Conservation (phyloP, 2,113 vertebrate genomes). For the Baryphthengus martii region DNA sequence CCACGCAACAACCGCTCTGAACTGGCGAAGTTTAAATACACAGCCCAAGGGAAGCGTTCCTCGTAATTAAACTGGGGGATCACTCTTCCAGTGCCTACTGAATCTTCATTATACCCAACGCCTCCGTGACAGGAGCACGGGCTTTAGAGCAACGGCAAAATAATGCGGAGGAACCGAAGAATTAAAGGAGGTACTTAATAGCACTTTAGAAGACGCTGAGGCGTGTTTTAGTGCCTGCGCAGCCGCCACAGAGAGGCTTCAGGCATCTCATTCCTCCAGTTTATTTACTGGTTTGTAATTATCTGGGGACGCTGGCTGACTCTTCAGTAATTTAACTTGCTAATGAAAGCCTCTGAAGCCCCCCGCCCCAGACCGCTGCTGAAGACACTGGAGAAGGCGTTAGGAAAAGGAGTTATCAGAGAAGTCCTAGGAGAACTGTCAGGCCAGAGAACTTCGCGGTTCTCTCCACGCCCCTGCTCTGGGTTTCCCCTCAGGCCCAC, state of each 20-base stretch:
- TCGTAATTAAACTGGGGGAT: neutral
- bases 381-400: neutral
- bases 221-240: neutral
- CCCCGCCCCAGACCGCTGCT: neutral
- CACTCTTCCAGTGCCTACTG: neutral
- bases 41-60: neutral
- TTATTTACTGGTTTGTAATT: neutral
- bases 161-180: neutral
- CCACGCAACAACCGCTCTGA: neutral
- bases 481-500: neutral
- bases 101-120: neutral
- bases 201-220: neutral
- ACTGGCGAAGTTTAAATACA: fast-evolving
- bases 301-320: neutral
- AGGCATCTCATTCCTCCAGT: neutral
- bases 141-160: neutral
- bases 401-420: neutral
- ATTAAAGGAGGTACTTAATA: neutral
- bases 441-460: neutral
- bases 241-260: neutral
- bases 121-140: neutral
- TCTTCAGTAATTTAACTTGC: neutral
- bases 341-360: neutral
- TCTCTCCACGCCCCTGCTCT: neutral
- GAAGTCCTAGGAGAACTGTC: neutral